A percentile compares a stretch with the other conserved stretches of the same genome.
phyloP scores from a whole-genome alignment of 2,888 invertebrate genomes.

The Drosophila fungiperda region DNA sequence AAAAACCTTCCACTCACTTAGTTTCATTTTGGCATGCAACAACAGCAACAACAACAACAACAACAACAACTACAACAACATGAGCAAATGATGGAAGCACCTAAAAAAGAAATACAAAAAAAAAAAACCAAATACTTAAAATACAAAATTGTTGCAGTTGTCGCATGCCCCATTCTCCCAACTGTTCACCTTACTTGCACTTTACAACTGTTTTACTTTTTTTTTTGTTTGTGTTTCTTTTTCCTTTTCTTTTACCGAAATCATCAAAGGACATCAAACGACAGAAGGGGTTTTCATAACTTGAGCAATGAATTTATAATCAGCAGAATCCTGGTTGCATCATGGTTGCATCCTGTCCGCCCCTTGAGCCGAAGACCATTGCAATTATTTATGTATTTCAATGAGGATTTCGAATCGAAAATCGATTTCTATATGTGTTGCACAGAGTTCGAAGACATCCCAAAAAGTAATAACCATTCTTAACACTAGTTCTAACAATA shows the following conservation, averaged over 20 bases:
- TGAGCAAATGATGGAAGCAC: conserved; percentile 60
- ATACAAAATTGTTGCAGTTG: conserved; percentile 38
- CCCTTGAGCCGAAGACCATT: background rate
- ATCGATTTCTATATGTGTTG: background rate
- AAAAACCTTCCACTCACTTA: conserved; percentile 67
- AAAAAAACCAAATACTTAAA: conserved; percentile 4
- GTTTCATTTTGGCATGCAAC: conserved; percentile 63
- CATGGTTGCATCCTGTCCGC: background rate
- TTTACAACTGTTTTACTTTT: conserved; percentile 58
- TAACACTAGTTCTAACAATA: background rate
- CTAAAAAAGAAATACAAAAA: background rate
- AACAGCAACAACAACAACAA: conserved; percentile 27
- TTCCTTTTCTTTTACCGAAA: conserved; percentile 4
- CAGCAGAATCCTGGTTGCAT: background rate
- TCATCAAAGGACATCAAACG: background rate
- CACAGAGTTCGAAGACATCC: background rate
- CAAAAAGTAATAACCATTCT: background rate
- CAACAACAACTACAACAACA: conserved; percentile 40
- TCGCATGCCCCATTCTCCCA: conserved; percentile 29
- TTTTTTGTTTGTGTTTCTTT: conserved; percentile 18
- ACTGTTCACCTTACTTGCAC: conserved; percentile 46
- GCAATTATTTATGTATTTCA: background rate
- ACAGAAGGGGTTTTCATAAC: background rate
- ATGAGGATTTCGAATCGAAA: background rate
- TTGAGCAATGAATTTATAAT: conserved; percentile 1